Evolutionary conservation across 2,888 invertebrate species (phyloP).

Genomic region (Agelastica alni): DNA sequence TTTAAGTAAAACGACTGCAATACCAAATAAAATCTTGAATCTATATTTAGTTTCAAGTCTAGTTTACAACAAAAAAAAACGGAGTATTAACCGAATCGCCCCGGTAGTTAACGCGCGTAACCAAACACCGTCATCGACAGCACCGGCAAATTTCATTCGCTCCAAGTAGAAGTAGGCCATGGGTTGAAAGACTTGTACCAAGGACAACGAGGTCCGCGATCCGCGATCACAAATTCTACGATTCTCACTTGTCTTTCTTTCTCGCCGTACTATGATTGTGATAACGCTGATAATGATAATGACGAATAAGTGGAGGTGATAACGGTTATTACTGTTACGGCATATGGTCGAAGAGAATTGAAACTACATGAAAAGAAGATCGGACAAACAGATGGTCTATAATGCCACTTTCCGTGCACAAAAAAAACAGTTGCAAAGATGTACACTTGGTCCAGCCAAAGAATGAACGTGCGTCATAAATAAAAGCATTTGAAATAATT

Average conservation of each 20-base stretch:
- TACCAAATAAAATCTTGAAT: too few species aligned
- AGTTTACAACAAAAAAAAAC: not conserved
- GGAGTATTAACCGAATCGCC: not conserved
- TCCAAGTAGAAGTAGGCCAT: conserved; percentile 56
- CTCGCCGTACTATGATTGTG: conserved; percentile 1
- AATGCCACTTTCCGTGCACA: too few species aligned
- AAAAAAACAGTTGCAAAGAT: too few species aligned
- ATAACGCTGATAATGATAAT: not conserved
- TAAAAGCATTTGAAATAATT: too few species aligned
- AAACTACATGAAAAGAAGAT: too few species aligned
- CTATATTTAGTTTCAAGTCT: too few species aligned
- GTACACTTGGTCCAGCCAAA: too few species aligned
- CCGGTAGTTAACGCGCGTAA: conserved; percentile 20
- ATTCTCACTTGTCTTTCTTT: conserved; percentile 15
- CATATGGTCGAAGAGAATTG: too few species aligned
- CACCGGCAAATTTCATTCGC: conserved; percentile 40
- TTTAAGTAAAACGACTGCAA: too few species aligned
- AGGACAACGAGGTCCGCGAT: conserved; percentile 63
- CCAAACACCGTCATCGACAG: conserved; percentile 41
- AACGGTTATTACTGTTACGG: conserved; percentile 6
- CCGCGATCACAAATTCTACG: conserved; percentile 17
- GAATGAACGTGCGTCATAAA: too few species aligned
- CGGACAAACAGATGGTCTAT: too few species aligned
- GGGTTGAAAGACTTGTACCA: conserved; percentile 71
- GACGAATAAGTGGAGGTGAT: conserved; percentile 10